Base-by-base conservation (phyloP, 2,888 invertebrate genomes). In the Sesia apiformis region DNA sequence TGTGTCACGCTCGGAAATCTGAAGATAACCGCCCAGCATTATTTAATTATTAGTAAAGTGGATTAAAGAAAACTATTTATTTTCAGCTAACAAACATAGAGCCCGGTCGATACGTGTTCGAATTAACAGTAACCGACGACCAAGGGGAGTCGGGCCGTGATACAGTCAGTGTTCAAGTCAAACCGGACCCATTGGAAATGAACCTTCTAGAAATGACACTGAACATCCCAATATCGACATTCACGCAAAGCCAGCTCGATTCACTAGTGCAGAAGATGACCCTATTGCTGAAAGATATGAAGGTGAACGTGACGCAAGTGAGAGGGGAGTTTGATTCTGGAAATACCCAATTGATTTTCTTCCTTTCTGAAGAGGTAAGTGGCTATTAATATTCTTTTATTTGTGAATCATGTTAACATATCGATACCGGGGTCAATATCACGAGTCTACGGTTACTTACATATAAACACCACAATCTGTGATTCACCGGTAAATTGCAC, bases 111-210 rank as follows among this genome's bases (percentile, higher is more conserved):
- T 98, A 98, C 75, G 93, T 96, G 3, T 98, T 97, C 73, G 94
- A 94, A 69, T 84, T 98, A 56, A 95, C 94, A n/a, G 97, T 98
- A 1, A 94, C 91, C 49, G 98, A 98, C 78, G 96, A 95, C 63
- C 97, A 98, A 76, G 98, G 98, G 0, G 90, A 96, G 55, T 93
- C 93, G 0, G 93, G 93, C 63, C 93, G 93, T 8, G 97, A 98
- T 76, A 94, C 94, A 0, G 96, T 96, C 38, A 95, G 95, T 55
- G 91, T 98, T 3, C 65, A 56, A 65, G 95, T 98, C 0, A 95
- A 96, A 72, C 81, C 91, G 62, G 96, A 97, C 84, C 94, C 94
- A 0, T 89, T 94, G 63, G 84, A 94, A 53, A 90, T 93, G 70
- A 93, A 95, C 77, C 90, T 97, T 52, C 92, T 97, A 4, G 96